Base-by-base conservation (phyloP, 2,888 invertebrate genomes). In the Microdon myrmicae region DNA sequence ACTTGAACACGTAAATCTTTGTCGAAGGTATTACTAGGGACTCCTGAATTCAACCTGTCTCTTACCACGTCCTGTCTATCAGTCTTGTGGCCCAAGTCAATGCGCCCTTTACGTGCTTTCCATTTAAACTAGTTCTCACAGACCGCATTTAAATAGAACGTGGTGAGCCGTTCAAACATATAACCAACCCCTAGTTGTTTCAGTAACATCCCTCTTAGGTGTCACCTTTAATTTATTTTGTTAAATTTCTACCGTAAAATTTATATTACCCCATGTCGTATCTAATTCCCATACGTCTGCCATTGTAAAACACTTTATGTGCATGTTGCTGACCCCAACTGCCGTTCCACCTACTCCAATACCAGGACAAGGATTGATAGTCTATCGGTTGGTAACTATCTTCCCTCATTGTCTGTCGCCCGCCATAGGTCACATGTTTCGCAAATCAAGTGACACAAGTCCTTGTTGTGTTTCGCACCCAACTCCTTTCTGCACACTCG, bases 371-470 rank as follows among this genome's bases (percentile, higher is more conserved):
- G n/a, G n/a, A n/a, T n/a, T n/a, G n/a, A 13, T 29, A 3, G 7
- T 10, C 9, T 28, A 29, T 3, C 8, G 1, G 12, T 16, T 3
- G 3, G 14, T 2, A 2, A 8, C 2, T 9, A 19, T 19, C 34
- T 9, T 22, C 7, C 10, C 23, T n/a, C n/a, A n/a, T n/a, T n/a
- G n/a, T n/a, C n/a, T 23, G 23, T 29, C 16, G 9, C 32, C 51
- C 25, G 49, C 45, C 64, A 58, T 58, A 47, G 58, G 64, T 64
- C 64, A 58, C 58, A 58, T 64, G 64, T 53, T 58, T 64, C 45
- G 58, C 64, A 58, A 64, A 58, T 64, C 64, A 58, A 64, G 47
- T 64, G 64, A 64, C 64, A 64, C 64, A 64, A 58, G 58, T 64
- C 64, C 45, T 47, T 35, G 28, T 7, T 26, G 16, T 38, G 25